Evolutionary conservation across 1,140 invertebrate genomes (phyloP).

Genomic region (Coelopa frigida): DNA sequence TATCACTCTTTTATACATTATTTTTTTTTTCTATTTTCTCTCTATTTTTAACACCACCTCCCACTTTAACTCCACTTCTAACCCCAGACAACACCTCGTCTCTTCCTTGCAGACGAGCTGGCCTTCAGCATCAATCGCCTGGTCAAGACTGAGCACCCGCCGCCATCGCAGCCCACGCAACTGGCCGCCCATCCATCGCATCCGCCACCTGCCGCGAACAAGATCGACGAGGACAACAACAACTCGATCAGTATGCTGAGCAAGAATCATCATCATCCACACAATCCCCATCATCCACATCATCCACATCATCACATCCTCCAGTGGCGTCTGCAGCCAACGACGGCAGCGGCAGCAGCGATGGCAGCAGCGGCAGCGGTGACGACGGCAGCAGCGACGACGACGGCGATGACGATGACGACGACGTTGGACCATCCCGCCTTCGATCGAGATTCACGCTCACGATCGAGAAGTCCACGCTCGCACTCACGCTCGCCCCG

Average conservation of each 20-base stretch:
- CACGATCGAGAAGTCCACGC: slow-evolving; percentile 47
- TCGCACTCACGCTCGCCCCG: slow-evolving; percentile 48
- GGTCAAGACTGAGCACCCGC: slow-evolving; percentile 52
- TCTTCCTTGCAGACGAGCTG: slow-evolving; percentile 55
- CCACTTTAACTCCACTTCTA: background rate
- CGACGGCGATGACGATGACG: no score
- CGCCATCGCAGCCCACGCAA: slow-evolving; percentile 47
- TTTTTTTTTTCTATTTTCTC: no score
- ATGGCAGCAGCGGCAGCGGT: slow-evolving; percentile 21
- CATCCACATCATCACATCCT: no score
- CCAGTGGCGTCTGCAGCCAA: slow-evolving; percentile 15
- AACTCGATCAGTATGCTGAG: slow-evolving; percentile 39
- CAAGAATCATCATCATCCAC: no score
- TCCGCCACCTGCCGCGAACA: slow-evolving; percentile 21
- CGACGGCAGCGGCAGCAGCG: slow-evolving; percentile 15
- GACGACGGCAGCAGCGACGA: slow-evolving; percentile 19
- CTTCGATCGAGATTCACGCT: slow-evolving; percentile 42
- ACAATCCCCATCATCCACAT: no score
- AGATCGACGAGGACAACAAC: slow-evolving; percentile 34
- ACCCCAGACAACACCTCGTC: slow-evolving; percentile 35
- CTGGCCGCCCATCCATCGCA: slow-evolving; percentile 43
- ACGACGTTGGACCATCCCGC: no score
- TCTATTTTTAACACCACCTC: background rate
- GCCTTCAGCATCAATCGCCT: slow-evolving; percentile 66
- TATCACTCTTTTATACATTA: no score